These are phyloP conservation scores for Scaptomyza pallida DNA, from an alignment of 1,140 invertebrate genomes.

Conservation along the genomic window DNA sequence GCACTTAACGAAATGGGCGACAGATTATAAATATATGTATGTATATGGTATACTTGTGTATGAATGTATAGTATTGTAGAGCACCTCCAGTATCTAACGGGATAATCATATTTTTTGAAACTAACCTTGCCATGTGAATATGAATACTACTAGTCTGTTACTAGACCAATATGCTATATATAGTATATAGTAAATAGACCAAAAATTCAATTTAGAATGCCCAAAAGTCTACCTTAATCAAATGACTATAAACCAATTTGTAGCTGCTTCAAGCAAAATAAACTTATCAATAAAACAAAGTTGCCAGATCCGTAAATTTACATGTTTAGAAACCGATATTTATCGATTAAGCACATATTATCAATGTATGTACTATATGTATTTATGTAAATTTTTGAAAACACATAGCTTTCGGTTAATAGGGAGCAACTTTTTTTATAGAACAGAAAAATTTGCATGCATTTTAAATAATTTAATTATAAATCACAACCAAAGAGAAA, in stretches of 20 bases:
- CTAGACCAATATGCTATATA: constrained; percentile 71
- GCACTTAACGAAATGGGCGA: constrained; percentile 41
- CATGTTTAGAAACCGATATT: constrained; percentile 6
- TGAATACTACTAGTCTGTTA: constrained; percentile 48
- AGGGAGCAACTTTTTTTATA: constrained; percentile 57
- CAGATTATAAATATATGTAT: constrained; percentile 14
- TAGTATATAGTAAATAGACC: constrained; percentile 35
- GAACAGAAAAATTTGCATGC: constrained; percentile 33
- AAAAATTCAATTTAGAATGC: constrained; percentile 40
- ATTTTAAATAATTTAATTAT: constrained; percentile 40
- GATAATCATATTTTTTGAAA: constrained; percentile 59
- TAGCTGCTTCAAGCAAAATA: constrained; percentile 28
- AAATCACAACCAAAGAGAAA: background rate
- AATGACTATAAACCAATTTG: constrained; percentile 48
- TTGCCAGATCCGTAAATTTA: constrained; percentile 1
- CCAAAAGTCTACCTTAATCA: constrained; percentile 25
- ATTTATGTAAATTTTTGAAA: constrained; percentile 45
- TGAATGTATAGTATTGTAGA: constrained; percentile 49
- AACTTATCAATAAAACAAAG: background rate
- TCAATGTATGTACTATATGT: constrained; percentile 15
- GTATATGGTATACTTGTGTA: no score
- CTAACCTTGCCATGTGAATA: constrained; percentile 39
- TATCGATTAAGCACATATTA: constrained; percentile 2
- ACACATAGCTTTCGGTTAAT: constrained; percentile 53
- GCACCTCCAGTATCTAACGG: constrained; percentile 29